Conservation (phyloP, 2,113 vertebrate genomes). For the Gracilinanus agilis region DNA sequence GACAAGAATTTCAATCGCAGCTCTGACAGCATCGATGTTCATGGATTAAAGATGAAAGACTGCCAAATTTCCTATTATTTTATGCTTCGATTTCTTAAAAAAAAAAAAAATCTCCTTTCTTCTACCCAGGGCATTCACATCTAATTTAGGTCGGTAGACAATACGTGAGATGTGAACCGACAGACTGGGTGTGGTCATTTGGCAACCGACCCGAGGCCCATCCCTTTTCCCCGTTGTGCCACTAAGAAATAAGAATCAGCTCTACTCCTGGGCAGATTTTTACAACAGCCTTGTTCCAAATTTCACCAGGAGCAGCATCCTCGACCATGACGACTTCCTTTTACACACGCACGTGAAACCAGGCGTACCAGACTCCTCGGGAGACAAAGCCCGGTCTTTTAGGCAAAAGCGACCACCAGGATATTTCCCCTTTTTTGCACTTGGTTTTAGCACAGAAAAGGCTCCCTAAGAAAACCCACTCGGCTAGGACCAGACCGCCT, state of each 20-base stretch:
- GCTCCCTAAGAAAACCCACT: neutral
- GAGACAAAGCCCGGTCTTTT: conserved; percentile 68
- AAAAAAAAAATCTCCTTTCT: neutral
- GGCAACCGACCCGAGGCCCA: neutral
- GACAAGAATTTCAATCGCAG: neutral
- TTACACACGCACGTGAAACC: neutral
- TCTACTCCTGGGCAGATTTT: neutral
- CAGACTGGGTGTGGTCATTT: conserved; percentile 2
- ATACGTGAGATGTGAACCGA: neutral
- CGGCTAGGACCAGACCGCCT: neutral
- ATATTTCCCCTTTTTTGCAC: neutral
- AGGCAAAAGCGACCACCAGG: neutral
- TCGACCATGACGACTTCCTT: neutral
- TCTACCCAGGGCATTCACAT: neutral
- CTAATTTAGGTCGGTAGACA: neutral
- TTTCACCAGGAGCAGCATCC: neutral
- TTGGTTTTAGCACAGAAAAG: neutral
- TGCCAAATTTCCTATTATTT: neutral
- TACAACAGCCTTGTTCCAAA: neutral
- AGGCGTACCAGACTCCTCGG: neutral
- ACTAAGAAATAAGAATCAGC: neutral
- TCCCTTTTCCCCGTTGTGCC: neutral
- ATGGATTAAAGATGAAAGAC: neutral
- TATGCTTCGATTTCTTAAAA: neutral
- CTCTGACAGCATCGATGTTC: neutral